phyloP scores from a whole-genome alignment of 2,888 invertebrate genomes.

The Melieria omissa region DNA sequence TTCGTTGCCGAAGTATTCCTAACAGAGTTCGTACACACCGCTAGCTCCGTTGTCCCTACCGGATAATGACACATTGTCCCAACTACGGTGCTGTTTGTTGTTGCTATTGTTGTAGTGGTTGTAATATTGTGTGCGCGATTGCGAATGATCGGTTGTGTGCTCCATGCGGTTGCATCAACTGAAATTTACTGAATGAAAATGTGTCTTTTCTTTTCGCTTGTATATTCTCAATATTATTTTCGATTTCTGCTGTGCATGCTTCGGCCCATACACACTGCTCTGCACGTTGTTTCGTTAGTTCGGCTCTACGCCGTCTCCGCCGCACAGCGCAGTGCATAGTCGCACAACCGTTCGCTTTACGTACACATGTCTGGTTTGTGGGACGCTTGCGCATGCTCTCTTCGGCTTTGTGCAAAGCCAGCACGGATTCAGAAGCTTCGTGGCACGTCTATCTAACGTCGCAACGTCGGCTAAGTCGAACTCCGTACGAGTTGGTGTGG shows the following conservation, averaged over 20 bases:
- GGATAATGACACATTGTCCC: background rate
- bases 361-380: no score
- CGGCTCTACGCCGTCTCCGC: constrained; percentile 24
- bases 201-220: constrained; percentile 59
- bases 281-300: constrained; percentile 7
- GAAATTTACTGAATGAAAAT: constrained; percentile 63
- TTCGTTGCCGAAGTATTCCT: no score
- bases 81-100: background rate
- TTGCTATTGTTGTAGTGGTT: background rate
- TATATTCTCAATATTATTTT: constrained; percentile 51
- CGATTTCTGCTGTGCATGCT: constrained; percentile 24
- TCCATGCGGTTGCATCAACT: constrained; percentile 57
- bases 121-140: background rate
- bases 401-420: no score
- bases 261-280: constrained; percentile 19
- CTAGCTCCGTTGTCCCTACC: constrained; percentile 9
- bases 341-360: no score
- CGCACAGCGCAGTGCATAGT: background rate
- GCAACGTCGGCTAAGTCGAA: no score
- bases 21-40: background rate
- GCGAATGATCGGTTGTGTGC: constrained; percentile 16
- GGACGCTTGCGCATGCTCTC: no score
- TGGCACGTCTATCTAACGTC: no score
- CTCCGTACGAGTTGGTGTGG: no score
- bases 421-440: no score